Percentiles rank a stretch among this genome's conserved stretches.
These are phyloP conservation scores for Muntiacus muntjak DNA, from an alignment of 2,113 vertebrate genomes.

Conservation along the genomic window DNA sequence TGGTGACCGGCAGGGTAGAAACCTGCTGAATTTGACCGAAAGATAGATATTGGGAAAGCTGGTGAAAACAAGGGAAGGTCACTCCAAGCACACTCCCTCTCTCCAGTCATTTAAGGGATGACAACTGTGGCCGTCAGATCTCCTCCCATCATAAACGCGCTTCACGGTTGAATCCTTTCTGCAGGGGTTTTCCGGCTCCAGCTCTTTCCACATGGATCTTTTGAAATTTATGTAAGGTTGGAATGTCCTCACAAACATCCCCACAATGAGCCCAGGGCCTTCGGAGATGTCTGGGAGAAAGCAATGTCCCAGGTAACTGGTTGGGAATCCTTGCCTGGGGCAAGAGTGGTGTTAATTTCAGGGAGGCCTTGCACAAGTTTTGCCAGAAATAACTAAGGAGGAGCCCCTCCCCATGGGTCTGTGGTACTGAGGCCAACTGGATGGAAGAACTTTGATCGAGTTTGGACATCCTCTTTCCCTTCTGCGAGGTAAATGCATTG, in stretches of 20 bases:
- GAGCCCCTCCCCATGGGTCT: neutral
- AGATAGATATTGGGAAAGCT: neutral
- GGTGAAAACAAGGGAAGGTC: neutral
- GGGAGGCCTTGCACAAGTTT: neutral
- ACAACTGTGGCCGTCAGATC: neutral
- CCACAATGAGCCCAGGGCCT: neutral
- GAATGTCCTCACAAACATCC: neutral
- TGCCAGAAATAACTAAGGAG: neutral
- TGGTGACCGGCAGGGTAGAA: neutral
- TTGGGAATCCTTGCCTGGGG: neutral
- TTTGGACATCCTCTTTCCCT: neutral
- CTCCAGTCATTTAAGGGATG: neutral
- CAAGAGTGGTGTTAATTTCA: neutral
- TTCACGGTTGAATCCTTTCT: neutral
- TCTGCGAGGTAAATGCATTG: neutral
- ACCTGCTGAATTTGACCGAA: neutral
- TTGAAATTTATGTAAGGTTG: neutral
- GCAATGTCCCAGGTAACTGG: neutral
- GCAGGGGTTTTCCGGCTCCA: neutral
- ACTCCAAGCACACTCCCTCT: neutral
- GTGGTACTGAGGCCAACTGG: neutral
- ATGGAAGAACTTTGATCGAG: neutral
- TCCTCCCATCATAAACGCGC: neutral
- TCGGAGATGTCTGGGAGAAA: neutral
- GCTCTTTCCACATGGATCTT: neutral